Evolutionary conservation across 2,113 vertebrate species (phyloP).

Genomic region (Arenaria interpres): DNA sequence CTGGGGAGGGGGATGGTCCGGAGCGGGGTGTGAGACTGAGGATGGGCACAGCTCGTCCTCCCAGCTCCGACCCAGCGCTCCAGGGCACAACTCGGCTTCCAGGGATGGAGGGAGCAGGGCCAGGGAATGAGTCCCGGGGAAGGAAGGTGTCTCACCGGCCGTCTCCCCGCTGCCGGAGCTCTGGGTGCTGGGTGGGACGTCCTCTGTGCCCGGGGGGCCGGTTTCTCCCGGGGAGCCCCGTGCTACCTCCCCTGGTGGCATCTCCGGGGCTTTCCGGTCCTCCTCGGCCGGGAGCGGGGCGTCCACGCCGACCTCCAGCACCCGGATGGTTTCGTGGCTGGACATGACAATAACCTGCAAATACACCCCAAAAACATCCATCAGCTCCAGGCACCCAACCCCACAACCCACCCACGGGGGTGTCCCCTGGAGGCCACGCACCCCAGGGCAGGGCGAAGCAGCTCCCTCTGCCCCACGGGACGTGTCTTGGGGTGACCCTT

Average conservation of each 20-base stretch:
- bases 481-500: neutral
- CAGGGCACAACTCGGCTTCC: rapidly evolving
- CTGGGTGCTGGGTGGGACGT: neutral
- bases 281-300: constrained; percentile 74
- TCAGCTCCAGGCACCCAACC: rapidly evolving
- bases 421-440: rapidly evolving
- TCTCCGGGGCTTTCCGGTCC: constrained; percentile 68
- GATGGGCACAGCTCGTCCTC: rapidly evolving
- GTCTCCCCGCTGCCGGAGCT: constrained; percentile 8
- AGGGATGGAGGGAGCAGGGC: neutral
- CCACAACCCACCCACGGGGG: rapidly evolving
- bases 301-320: constrained; percentile 92
- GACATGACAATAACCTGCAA: constrained; percentile 96
- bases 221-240: neutral
- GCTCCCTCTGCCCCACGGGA: rapidly evolving
- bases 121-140: rapidly evolving
- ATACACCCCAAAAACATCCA: rapidly evolving
- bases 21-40: neutral
- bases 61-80: rapidly evolving
- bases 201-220: neutral
- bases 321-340: constrained; percentile 92
- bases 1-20: rapidly evolving
- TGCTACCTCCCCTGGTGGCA: neutral
- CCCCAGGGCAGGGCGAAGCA: neutral
- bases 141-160: constrained; percentile 52